Evolutionary conservation across 2,113 vertebrate species (phyloP).

Genomic region (Myxocyprinus asiaticus): DNA sequence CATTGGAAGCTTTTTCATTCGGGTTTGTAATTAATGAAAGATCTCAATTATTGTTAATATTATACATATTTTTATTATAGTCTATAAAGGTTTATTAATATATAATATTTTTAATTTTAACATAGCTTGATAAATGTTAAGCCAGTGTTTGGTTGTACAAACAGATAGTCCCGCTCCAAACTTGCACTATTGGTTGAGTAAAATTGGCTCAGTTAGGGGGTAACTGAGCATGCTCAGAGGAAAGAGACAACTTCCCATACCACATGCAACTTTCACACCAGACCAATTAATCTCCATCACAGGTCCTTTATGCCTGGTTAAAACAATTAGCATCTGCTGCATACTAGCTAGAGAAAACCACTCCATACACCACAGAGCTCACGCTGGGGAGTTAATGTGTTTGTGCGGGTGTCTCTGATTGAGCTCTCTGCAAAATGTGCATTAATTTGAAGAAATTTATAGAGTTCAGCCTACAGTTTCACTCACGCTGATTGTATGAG

Average conservation of each 20-base stretch:
- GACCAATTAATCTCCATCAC: slow-evolving; percentile 75
- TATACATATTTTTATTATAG: too few species aligned
- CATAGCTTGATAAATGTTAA: too few species aligned
- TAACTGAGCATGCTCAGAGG: slow-evolving; percentile 63
- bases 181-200: too few species aligned
- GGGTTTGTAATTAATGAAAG: too few species aligned
- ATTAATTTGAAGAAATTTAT: slow-evolving; percentile 59
- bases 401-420: slow-evolving; percentile 51
- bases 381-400: slow-evolving; percentile 58
- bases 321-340: slow-evolving; percentile 74
- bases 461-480: slow-evolving; percentile 58
- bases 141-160: too few species aligned
- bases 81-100: too few species aligned
- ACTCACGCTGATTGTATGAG: slow-evolving; percentile 27
- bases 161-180: too few species aligned
- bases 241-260: slow-evolving; percentile 51
- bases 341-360: slow-evolving; percentile 36
- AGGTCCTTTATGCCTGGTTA: slow-evolving; percentile 73
- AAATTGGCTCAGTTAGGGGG: slow-evolving; percentile 17
- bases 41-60: too few species aligned
- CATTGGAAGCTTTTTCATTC: too few species aligned
- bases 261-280: slow-evolving; percentile 70
- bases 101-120: too few species aligned
- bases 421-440: slow-evolving; percentile 22
- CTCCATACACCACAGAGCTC: slow-evolving; percentile 55